These are phyloP conservation scores for Aegotheles bennettii DNA, from an alignment of 2,113 vertebrate genomes.

Conservation along the genomic window DNA sequence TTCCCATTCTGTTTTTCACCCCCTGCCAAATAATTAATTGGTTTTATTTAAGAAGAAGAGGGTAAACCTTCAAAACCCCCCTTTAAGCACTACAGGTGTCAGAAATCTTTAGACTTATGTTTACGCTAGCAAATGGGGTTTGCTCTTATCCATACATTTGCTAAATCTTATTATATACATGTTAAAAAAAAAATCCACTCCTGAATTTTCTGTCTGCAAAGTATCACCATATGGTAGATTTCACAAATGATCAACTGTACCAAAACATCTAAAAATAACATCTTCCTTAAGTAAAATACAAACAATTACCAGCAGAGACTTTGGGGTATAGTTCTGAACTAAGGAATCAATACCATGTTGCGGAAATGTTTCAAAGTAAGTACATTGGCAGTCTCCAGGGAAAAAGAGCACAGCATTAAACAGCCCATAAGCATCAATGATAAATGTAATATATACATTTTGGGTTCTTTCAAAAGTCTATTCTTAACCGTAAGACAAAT, in stretches of 20 bases:
- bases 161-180: neutral
- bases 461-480: slow-evolving; percentile 11
- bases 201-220: slow-evolving; percentile 39
- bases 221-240: slow-evolving; percentile 50
- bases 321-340: neutral
- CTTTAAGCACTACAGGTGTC: neutral
- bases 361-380: neutral
- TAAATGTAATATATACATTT: slow-evolving; percentile 26
- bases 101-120: neutral
- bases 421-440: neutral
- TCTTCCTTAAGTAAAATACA: slow-evolving; percentile 51
- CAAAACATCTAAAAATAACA: slow-evolving; percentile 67
- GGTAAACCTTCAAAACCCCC: neutral
- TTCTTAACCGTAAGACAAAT: slow-evolving; percentile 53
- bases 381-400: neutral
- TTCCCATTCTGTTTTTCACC: neutral
- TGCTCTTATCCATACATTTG: neutral
- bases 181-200: neutral
- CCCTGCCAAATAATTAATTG: neutral
- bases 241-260: slow-evolving; percentile 64
- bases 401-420: neutral
- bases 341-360: neutral
- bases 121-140: neutral
- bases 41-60: neutral
- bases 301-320: slow-evolving; percentile 49